phyloP scores from a whole-genome alignment of 1,140 invertebrate species.

The Formica exsecta region DNA sequence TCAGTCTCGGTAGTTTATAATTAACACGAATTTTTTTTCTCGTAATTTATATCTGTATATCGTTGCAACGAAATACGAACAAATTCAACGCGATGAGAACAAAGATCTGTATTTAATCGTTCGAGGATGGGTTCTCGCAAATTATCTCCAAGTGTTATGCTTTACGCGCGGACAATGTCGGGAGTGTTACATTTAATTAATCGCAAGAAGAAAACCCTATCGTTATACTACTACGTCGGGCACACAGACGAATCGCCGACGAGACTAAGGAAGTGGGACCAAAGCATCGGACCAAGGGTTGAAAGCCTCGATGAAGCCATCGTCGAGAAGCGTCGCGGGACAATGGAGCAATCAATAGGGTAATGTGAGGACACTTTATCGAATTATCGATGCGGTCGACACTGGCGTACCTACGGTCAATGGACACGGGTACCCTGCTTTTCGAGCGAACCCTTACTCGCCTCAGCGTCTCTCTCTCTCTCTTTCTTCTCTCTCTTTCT shows the following conservation, averaged over 20 bases:
- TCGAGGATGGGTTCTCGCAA: neutral
- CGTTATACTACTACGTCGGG: slow-evolving; percentile 65
- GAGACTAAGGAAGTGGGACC: slow-evolving; percentile 73
- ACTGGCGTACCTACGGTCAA: slow-evolving; percentile 79
- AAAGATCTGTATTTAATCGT: slow-evolving; percentile 9
- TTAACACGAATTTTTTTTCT: neutral
- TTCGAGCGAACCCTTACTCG: slow-evolving; percentile 73
- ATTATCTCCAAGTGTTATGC: slow-evolving; percentile 8
- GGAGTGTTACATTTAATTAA: slow-evolving; percentile 52
- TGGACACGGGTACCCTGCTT: slow-evolving; percentile 79
- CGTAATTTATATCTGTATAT: neutral
- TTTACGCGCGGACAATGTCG: slow-evolving; percentile 49
- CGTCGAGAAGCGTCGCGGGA: slow-evolving; percentile 78
- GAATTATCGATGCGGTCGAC: slow-evolving; percentile 85
- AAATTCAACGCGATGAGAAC: neutral
- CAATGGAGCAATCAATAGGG: slow-evolving; percentile 87
- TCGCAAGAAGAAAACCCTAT: slow-evolving; percentile 41
- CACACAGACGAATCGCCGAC: slow-evolving; percentile 74
- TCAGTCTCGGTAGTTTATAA: neutral
- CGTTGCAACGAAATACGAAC: neutral
- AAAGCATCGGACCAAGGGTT: slow-evolving; percentile 74
- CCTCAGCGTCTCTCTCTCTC: neutral
- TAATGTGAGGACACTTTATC: slow-evolving; percentile 86
- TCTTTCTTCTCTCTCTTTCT: slow-evolving; percentile 44
- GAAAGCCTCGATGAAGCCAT: slow-evolving; percentile 78